A percentile compares a stretch with the other conserved stretches of the same genome.
These are phyloP conservation scores for Anabacerthia variegaticeps DNA, from an alignment of 2,797 vertebrate genomes.

Conservation along the genomic window DNA sequence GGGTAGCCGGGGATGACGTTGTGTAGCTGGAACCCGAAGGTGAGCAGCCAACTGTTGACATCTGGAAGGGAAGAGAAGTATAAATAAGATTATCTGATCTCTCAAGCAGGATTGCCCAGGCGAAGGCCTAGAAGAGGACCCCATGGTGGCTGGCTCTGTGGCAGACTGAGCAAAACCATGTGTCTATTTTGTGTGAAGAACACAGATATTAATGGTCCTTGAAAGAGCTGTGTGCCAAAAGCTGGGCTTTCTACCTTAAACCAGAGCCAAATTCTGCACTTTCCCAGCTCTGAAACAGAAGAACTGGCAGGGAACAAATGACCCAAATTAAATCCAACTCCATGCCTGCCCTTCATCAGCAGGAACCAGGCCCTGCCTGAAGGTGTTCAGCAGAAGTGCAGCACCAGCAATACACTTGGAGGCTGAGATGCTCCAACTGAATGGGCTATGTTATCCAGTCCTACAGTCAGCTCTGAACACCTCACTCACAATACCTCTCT, in stretches of 20 bases:
- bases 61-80: slow-evolving; percentile 80
- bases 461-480: not conserved
- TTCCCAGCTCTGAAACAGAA: not conserved
- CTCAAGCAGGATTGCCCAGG: not conserved
- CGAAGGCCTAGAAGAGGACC: not conserved
- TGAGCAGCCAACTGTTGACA: slow-evolving; percentile 99
- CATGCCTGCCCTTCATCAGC: not conserved
- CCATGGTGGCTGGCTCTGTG: not conserved
- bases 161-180: not conserved
- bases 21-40: slow-evolving; percentile 97
- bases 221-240: not conserved
- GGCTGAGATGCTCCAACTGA: not conserved
- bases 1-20: slow-evolving; percentile 97
- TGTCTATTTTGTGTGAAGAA: not conserved
- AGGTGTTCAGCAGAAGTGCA: not conserved
- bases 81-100: not conserved
- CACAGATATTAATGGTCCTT: not conserved
- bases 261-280: not conserved
- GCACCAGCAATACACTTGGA: not conserved
- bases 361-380: not conserved
- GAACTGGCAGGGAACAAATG: not conserved
- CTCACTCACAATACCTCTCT: not conserved
- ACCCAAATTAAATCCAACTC: not conserved
- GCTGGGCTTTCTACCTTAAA: not conserved
- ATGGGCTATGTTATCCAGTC: not conserved